A percentile compares a stretch with the other conserved stretches of the same genome.
Conservation (phyloP, 2,797 vertebrate species). For the Acropternis orthonyx region DNA sequence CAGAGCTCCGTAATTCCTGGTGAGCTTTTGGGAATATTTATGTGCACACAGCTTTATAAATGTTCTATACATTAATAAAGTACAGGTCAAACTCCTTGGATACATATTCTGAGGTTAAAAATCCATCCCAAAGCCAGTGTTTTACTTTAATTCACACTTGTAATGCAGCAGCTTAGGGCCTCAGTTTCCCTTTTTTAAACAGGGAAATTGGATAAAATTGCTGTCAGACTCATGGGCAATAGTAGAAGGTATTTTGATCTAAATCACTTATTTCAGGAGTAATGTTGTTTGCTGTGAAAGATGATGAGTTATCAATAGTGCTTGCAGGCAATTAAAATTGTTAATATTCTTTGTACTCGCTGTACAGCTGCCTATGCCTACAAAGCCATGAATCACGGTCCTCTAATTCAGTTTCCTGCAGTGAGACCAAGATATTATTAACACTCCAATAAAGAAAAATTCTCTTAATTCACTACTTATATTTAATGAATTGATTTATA, state of each 20-base stretch:
- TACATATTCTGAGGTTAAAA: not conserved
- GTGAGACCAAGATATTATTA: not conserved
- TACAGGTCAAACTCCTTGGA: not conserved
- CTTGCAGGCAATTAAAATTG: not conserved
- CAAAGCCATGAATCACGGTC: not conserved
- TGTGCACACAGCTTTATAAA: not conserved
- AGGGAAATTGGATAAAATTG: not conserved
- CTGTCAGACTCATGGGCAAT: not conserved
- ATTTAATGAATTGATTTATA: not conserved
- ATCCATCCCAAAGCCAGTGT: not conserved
- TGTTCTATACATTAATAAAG: not conserved
- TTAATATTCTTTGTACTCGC: constrained; percentile 9
- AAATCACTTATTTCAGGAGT: not conserved
- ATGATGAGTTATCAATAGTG: not conserved
- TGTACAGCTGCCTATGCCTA: constrained; percentile 26
- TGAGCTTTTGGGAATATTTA: not conserved
- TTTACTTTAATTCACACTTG: not conserved
- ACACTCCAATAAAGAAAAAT: not conserved
- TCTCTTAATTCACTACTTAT: not conserved
- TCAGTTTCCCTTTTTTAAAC: not conserved
- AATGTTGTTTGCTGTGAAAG: not conserved
- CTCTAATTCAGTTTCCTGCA: constrained; percentile 1
- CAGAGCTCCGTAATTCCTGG: not conserved
- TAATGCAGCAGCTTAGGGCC: not conserved
- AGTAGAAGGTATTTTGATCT: not conserved